These are phyloP conservation scores for Proteles cristata DNA, from an alignment of 2,113 vertebrate genomes.

Conservation along the genomic window DNA sequence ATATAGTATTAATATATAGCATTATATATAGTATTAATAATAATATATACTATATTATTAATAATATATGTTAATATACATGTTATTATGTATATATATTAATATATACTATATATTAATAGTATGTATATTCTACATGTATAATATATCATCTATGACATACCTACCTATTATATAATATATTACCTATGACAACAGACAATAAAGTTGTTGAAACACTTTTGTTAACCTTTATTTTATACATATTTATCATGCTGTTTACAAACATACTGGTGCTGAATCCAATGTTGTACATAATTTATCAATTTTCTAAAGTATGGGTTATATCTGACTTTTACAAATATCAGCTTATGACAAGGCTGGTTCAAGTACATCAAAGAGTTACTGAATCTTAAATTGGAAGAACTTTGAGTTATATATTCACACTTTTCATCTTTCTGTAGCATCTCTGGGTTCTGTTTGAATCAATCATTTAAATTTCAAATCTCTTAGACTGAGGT, in stretches of 20 bases:
- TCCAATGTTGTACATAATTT: neutral
- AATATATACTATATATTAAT: too few relatives aligned
- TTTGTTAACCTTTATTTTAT: conserved; percentile 17
- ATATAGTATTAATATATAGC: too few relatives aligned
- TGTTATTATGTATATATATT: too few relatives aligned
- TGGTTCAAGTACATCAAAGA: neutral
- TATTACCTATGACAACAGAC: neutral
- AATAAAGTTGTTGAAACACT: neutral
- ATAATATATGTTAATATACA: too few relatives aligned
- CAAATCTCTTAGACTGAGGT: neutral
- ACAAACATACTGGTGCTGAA: neutral
- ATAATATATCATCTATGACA: too few relatives aligned
- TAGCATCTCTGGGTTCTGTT: neutral
- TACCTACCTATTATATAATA: too few relatives aligned
- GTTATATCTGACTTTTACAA: neutral
- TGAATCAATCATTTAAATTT: neutral
- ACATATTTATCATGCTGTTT: neutral
- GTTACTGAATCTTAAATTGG: neutral
- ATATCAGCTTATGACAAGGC: neutral
- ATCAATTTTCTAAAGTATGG: conserved; percentile 13
- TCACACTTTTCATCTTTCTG: neutral
- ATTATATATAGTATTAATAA: too few relatives aligned
- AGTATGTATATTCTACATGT: too few relatives aligned
- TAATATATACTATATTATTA: too few relatives aligned
- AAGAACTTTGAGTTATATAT: neutral